Base-by-base conservation (phyloP, 2,888 invertebrate species). In the Lordiphosa andalusiaca region DNA sequence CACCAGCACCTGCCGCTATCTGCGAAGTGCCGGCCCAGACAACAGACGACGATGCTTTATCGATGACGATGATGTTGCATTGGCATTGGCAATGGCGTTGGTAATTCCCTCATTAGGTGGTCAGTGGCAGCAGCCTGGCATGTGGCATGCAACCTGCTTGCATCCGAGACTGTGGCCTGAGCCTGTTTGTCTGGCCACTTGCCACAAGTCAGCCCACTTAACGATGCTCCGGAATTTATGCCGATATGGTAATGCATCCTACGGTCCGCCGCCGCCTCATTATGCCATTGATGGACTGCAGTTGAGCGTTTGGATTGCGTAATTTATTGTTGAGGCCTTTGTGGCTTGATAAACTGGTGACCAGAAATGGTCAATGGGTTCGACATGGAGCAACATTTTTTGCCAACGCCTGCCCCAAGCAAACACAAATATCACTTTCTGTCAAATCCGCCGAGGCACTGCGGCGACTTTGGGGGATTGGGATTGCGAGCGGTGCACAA, bases 201-300 rank as follows among this genome's bases (percentile, higher is more conserved):
- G 30, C 44, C 37, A 51, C 57, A 42, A 53, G 55, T 48, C 54
- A 64, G 68, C 81, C 75, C 84, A 81, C 84, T 86, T 84, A 85
- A 86, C 86, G 85, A 84, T 85, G 86, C 74, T 81, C 86, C 83
- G 84, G 87, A 87, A 87, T 87, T 86, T 85, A 86, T 85, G 80
- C 87, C 84, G 84, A 85, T 86, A 87, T 86, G 87, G 87, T 78
- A 77, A 87, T 85, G 75, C 73, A 74, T 82, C 70, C 47, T 51
- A 42, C 53, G 53, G 61, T 41, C 50, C 46, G 39, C 42, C 47
- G 52, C 77, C 72, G 75, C 80, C 80, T 80, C 80, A 84, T 80
- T 73, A 85, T 81, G 78, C 82, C 84, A 83, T 84, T 84, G 84
- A 84, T 84, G 84, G 84, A 86, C 84, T 86, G 80, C 86, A 83